Evolutionary conservation across 1,140 invertebrate species (phyloP).

Genomic region (Drosophila tsacasi): DNA sequence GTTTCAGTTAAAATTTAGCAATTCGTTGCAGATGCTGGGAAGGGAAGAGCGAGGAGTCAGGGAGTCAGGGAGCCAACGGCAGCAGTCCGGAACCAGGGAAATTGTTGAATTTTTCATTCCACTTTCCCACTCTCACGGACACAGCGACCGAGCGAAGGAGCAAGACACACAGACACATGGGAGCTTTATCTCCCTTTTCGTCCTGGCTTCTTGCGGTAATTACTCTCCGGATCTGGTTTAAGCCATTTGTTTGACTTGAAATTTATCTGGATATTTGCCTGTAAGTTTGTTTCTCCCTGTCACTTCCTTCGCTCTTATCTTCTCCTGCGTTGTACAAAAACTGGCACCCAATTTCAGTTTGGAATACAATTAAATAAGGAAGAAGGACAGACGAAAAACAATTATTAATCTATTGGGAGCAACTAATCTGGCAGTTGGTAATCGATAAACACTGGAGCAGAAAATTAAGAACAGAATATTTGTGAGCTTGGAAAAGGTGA

Average conservation of each 20-base stretch:
- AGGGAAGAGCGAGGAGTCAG: neutral
- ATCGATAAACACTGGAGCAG: constrained; percentile 45
- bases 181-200: constrained; percentile 28
- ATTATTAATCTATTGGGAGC: constrained; percentile 69
- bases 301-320: constrained; percentile 1
- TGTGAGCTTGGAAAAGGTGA: neutral
- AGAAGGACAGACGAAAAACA: constrained; percentile 34
- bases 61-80: constrained; percentile 1
- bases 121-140: constrained; percentile 29
- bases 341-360: constrained; percentile 37
- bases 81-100: constrained; percentile 55
- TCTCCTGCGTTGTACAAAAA: constrained; percentile 11
- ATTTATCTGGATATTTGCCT: constrained; percentile 70
- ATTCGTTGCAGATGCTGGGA: constrained; percentile 62
- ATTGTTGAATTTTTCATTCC: constrained; percentile 83
- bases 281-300: constrained; percentile 3
- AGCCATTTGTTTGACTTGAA: constrained; percentile 79
- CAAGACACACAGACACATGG: constrained; percentile 26
- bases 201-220: constrained; percentile 62
- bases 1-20: constrained; percentile 81
- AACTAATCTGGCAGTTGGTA: constrained; percentile 34
- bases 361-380: constrained; percentile 28
- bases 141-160: constrained; percentile 5
- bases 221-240: constrained; percentile 70
- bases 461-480: neutral